phyloP scores from a whole-genome alignment of 2,797 vertebrate genomes.

The Ctenochaetus hawaiiensis region DNA sequence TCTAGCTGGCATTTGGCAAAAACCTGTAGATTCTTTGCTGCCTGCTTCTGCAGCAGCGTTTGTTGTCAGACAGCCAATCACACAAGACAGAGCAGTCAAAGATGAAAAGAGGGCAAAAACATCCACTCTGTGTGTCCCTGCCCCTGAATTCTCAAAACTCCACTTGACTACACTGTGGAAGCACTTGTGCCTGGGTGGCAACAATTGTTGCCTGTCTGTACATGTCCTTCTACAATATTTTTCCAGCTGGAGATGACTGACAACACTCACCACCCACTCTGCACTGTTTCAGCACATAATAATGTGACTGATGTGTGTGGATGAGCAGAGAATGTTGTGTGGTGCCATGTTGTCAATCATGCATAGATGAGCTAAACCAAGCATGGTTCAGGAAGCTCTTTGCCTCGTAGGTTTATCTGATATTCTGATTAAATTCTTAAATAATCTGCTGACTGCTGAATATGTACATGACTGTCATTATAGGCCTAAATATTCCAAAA shows the following conservation, averaged over 20 bases:
- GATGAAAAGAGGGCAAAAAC: conserved; percentile 20
- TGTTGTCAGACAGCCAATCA: conserved; percentile 59
- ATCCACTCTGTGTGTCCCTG: conserved; percentile 42
- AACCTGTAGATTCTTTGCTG: conserved; percentile 50
- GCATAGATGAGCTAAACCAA: conserved; percentile 60
- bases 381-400: conserved; percentile 34
- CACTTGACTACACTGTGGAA: conserved; percentile 55
- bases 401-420: conserved; percentile 24
- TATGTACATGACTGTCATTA: background rate
- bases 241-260: conserved; percentile 67
- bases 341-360: conserved; percentile 66
- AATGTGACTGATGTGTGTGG: conserved; percentile 73
- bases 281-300: conserved; percentile 71
- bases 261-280: conserved; percentile 73
- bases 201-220: conserved; percentile 68
- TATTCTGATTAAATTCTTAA: conserved; percentile 42
- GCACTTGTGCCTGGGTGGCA: conserved; percentile 51
- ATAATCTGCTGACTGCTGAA: conserved; percentile 4
- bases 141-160: conserved; percentile 61
- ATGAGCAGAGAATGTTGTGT: conserved; percentile 59
- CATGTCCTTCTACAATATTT: conserved; percentile 54
- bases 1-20: conserved; percentile 48
- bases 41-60: conserved; percentile 40
- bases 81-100: conserved; percentile 41
- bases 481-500: conserved; percentile 2